Percentiles rank a stretch among this genome's conserved stretches.
These are phyloP conservation scores for Dolichopus griseipennis DNA, from an alignment of 2,888 invertebrate species.

Conservation along the genomic window DNA sequence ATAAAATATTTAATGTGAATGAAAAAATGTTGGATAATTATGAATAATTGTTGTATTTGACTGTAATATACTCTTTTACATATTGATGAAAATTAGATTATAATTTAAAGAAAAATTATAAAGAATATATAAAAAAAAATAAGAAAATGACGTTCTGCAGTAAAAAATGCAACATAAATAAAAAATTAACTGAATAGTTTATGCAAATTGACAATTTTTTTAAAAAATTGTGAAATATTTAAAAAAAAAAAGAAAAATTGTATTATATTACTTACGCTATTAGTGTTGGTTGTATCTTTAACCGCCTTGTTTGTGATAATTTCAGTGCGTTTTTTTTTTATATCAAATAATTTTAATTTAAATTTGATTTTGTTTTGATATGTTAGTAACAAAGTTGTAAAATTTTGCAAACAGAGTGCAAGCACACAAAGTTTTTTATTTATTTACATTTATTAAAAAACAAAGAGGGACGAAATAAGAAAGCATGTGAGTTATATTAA, in stretches of 20 bases:
- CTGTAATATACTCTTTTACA: too few species aligned
- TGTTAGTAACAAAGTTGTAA: slow-evolving; percentile 19
- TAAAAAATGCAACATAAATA: background rate
- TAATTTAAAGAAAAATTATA: too few species aligned
- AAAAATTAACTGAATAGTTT: slow-evolving; percentile 17
- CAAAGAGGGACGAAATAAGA: background rate
- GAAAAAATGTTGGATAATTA: too few species aligned
- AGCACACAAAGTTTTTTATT: slow-evolving; percentile 15
- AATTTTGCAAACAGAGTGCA: slow-evolving; percentile 18
- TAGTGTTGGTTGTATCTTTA: slow-evolving; percentile 60
- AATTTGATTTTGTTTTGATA: slow-evolving; percentile 19
- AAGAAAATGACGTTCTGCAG: background rate
- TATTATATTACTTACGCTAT: slow-evolving; percentile 52
- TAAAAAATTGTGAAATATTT: slow-evolving; percentile 19
- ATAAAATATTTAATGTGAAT: too few species aligned
- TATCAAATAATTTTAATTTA: slow-evolving; percentile 25
- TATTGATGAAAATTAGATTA: too few species aligned
- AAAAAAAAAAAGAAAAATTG: slow-evolving; percentile 12
- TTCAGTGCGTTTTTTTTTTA: slow-evolving; percentile 26
- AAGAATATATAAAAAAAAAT: background rate
- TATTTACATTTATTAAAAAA: background rate
- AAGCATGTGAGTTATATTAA: slow-evolving; percentile 1
- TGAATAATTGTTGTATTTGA: too few species aligned
- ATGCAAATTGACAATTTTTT: slow-evolving; percentile 11
- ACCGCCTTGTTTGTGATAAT: slow-evolving; percentile 49